Evolutionary conservation across 2,113 vertebrate species (phyloP).

Genomic region (Meles meles): DNA sequence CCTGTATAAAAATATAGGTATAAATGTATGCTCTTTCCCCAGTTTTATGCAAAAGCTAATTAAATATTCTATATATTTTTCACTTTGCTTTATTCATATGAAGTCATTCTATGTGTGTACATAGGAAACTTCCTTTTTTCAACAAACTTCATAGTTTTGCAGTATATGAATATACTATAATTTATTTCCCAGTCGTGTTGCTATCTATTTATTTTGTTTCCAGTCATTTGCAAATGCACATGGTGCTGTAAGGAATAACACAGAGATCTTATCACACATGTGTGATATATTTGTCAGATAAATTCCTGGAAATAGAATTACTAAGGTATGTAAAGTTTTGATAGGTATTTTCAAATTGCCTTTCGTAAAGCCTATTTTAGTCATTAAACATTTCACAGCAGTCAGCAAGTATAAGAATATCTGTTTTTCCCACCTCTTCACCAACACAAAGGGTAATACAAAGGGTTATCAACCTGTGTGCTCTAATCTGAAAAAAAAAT

Average conservation of each 20-base stretch:
- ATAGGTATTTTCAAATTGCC: background rate
- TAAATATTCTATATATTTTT: background rate
- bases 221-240: background rate
- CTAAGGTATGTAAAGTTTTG: background rate
- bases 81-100: background rate
- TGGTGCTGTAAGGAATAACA: background rate
- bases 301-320: background rate
- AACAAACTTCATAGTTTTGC: background rate
- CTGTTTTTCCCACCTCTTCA: background rate
- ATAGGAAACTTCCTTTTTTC: background rate
- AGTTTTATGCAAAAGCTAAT: background rate
- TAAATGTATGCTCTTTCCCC: background rate
- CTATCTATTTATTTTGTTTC: background rate
- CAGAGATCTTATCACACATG: background rate
- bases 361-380: background rate
- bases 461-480: background rate
- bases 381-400: background rate
- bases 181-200: background rate
- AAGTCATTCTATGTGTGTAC: background rate
- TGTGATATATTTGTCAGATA: background rate
- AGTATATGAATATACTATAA: background rate
- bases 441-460: background rate
- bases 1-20: background rate
- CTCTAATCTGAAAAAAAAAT: background rate
- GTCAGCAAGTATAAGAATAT: background rate